Percentiles rank a stretch among this genome's conserved stretches.
Evolutionary conservation across 2,888 invertebrate genomes (phyloP).

Genomic region (Lasioglossum lativentre): DNA sequence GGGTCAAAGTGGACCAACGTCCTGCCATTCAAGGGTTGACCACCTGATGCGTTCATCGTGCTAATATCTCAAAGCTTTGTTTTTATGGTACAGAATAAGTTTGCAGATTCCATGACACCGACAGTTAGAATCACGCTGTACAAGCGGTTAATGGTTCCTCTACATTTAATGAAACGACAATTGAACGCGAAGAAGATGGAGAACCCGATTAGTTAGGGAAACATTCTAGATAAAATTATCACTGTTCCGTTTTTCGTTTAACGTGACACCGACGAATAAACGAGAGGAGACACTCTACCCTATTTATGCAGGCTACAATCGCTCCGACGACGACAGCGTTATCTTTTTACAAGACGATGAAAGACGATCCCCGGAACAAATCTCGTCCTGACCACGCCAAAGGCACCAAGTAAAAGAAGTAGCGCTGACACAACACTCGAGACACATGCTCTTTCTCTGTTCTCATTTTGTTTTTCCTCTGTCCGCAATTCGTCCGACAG

Average conservation of each 20-base stretch:
- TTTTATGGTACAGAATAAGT: not conserved
- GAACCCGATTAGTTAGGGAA: slow-evolving; percentile 18
- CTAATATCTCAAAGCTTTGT: not conserved
- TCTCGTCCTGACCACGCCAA: slow-evolving; percentile 66
- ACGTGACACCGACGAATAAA: slow-evolving; percentile 49
- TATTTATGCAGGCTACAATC: slow-evolving; percentile 36
- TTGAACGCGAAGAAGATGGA: slow-evolving; percentile 21
- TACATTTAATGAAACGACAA: slow-evolving; percentile 31
- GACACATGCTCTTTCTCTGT: slow-evolving; percentile 31
- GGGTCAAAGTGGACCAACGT: too few species aligned
- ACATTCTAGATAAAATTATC: slow-evolving; percentile 25
- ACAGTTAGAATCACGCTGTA: slow-evolving; percentile 7
- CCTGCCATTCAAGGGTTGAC: not conserved
- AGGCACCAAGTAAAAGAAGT: slow-evolving; percentile 72
- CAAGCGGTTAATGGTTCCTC: not conserved
- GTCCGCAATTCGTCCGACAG: slow-evolving; percentile 24
- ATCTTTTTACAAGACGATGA: slow-evolving; percentile 55
- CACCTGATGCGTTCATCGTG: not conserved
- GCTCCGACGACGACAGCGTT: slow-evolving; percentile 17
- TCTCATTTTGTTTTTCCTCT: not conserved
- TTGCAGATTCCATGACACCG: not conserved
- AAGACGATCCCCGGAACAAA: slow-evolving; percentile 62
- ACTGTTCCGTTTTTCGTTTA: slow-evolving; percentile 29
- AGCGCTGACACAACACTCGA: slow-evolving; percentile 35
- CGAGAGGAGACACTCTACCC: slow-evolving; percentile 17